Evolutionary conservation across 1,140 invertebrate genomes (phyloP), one percentile per base, ranked within the genome.

Genomic region (Lanistes nyassanus): DNA sequence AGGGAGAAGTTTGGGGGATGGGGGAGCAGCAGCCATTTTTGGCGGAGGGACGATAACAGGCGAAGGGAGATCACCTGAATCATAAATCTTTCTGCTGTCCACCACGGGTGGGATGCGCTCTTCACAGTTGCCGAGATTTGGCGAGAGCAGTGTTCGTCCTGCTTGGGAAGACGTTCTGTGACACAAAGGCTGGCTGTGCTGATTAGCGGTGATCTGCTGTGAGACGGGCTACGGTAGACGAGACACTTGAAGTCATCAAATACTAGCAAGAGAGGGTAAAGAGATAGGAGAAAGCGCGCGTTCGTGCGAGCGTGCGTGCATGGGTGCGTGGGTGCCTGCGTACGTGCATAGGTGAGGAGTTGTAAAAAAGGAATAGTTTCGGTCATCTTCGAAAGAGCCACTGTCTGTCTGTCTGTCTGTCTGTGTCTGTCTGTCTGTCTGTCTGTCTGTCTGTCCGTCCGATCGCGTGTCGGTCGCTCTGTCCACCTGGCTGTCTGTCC

Each of bases 11-110:
- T 47, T 1, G 42, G 42, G 42, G 42, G 42, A 42, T 16, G 2
- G 42, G 23, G 13, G 56, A 70, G n/a, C 53, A 21, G 26, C 13
- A n/a, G 51, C 53, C 68, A 36, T 56, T 56, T n/a, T 58, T 56
- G 51, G 56, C 68, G 56, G n/a, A 34, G 47, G 47, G 51, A 19
- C 51, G 68, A 70, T 70, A 70, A 70, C 68, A 23, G 36, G 39
- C 26, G 34, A n/a, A n/a, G 39, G 36, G 51, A 70, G 68, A 70
- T 47, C 42, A 58, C 42, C 34, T 2, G 29, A 47, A 29, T 47
- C 16, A 67, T 67, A 67, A 67, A 42, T 67, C 36, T 67, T 23
- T 19, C 56, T n/a, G 56, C 9, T 60, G 56, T 60, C 56, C 56
- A 60, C 56, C 23, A 31, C 6, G 36, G 29, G 5, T 21, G 19